phyloP scores from a whole-genome alignment of 1,140 invertebrate species.

The Oreohelix idahoensis region DNA sequence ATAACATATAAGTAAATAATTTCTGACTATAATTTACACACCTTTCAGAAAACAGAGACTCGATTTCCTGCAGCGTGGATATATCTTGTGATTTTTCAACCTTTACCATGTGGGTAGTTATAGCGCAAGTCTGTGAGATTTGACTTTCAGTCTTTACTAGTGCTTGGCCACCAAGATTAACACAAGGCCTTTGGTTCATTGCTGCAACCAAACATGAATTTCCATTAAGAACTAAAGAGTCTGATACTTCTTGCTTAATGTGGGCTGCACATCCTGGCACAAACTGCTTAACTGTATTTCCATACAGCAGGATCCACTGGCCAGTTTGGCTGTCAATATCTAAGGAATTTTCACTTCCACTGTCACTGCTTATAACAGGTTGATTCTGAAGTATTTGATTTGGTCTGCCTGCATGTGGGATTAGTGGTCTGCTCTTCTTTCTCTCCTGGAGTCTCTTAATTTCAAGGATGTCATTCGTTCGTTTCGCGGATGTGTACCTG shows the following conservation, averaged over 20 bases:
- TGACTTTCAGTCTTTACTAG: neutral
- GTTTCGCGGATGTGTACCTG: slow-evolving; percentile 29
- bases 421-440: neutral
- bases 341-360: neutral
- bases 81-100: neutral
- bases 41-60: neutral
- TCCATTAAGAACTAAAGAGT: neutral
- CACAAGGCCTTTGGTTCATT: neutral
- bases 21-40: neutral
- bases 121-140: neutral
- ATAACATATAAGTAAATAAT: too few species aligned
- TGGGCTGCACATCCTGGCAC: neutral
- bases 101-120: neutral
- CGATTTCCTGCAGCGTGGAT: neutral
- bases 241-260: neutral
- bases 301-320: neutral
- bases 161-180: neutral
- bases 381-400: neutral
- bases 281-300: neutral
- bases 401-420: neutral
- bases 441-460: slow-evolving; percentile 13
- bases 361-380: neutral
- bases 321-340: neutral
- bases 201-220: neutral
- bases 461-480: slow-evolving; percentile 31